Conservation (phyloP, 2,888 invertebrate species). For the Ophioninae sp. region DNA sequence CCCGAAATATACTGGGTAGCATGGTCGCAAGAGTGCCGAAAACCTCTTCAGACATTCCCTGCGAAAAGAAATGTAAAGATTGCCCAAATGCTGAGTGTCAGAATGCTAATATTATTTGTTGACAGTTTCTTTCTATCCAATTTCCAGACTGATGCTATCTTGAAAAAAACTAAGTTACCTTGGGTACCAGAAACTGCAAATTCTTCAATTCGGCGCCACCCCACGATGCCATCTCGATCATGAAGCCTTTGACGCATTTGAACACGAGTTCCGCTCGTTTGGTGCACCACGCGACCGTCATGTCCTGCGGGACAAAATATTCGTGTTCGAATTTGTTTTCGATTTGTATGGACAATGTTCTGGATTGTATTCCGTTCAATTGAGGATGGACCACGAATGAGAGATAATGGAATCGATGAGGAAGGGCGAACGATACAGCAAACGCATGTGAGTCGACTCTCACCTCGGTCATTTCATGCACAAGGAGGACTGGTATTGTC, state of each 20-base stretch:
- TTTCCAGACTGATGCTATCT: background rate
- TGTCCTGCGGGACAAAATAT: slow-evolving; percentile 84
- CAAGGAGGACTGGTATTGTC: slow-evolving; percentile 94
- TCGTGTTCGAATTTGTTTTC: background rate
- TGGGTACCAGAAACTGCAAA: slow-evolving; percentile 92
- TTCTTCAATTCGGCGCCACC: slow-evolving; percentile 95
- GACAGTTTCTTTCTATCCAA: background rate
- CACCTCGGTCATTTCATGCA: slow-evolving; percentile 97
- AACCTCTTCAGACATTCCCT: slow-evolving; percentile 91
- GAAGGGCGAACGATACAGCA: background rate
- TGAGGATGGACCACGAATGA: background rate
- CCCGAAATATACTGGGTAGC: slow-evolving; percentile 95
- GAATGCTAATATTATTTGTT: background rate
- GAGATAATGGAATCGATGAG: background rate
- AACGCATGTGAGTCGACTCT: background rate
- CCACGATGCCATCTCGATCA: slow-evolving; percentile 98
- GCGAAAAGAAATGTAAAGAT: slow-evolving; percentile 69
- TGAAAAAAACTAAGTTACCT: slow-evolving; percentile 80
- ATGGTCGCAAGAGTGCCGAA: slow-evolving; percentile 92
- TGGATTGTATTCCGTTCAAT: no score
- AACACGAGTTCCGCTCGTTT: slow-evolving; percentile 98
- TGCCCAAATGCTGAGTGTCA: background rate
- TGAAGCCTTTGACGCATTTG: slow-evolving; percentile 99
- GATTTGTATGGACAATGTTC: background rate
- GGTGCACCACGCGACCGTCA: slow-evolving; percentile 98